Evolutionary conservation across 30 jellyfish, hydroid and myxozoan species (phyloP), one percentile per base, ranked within the genome.

Genomic region (Turritopsis dohrnii): DNA sequence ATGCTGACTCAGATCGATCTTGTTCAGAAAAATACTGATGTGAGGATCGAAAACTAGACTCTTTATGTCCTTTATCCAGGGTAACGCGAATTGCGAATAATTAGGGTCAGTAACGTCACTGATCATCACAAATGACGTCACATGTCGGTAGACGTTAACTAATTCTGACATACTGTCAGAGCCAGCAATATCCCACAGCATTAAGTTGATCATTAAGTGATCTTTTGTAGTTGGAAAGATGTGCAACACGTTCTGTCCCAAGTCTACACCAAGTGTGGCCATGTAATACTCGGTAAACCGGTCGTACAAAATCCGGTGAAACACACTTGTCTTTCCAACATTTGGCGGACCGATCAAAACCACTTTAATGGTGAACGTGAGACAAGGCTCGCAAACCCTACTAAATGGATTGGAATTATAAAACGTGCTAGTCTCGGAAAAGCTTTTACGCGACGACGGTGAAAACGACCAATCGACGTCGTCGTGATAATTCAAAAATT

Each of bases 141-240:
- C 89, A 74, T 92, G 95, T 66, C 84, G 83, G 75, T 54, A 87
- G 69, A 75, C 87, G 66, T 84, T 84, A 1, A 89, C 28, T 41
- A 89, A 85, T 18, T 75, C 81, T 18, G 88, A 77, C 7, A 84
- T 76, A 20, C 81, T 89, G 21, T 84, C 95, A 25, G 87, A 86
- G 16, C 97, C 97, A 60, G 96, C 94, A 66, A 92, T 73, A 73
- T 92, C 97, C 96, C 96, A 92, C 27, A 92, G 69, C 29, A 87
- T 96, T 30, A 92, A 65, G 19, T 86, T 85, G 52, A 87, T 89
- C 27, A 87, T 72, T 75, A 92, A 71, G 65, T 88, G 94, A 41
- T 87, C 89, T 60, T 31, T 53, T 25, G 76, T 87, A 21, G 18
- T 77, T 7, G 90, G 73, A 1, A 87, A 87, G 1, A 87, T 52